phyloP scores from a whole-genome alignment of 2,888 invertebrate species.

The Axea sp. region DNA sequence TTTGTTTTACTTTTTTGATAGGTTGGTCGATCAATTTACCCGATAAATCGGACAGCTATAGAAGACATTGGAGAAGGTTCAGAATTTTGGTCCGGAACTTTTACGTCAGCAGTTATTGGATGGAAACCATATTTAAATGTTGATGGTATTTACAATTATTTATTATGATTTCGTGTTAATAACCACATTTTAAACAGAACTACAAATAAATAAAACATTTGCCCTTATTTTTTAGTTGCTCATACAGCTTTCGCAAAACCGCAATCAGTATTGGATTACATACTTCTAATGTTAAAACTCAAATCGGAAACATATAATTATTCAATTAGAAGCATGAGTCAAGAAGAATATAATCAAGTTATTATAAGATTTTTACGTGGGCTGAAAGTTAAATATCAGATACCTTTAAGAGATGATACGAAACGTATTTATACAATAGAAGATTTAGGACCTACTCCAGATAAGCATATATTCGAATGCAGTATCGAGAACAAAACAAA shows the following conservation, averaged over 20 bases:
- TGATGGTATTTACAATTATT: conserved; percentile 87
- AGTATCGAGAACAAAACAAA: conserved; percentile 61
- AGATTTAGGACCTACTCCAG: conserved; percentile 3
- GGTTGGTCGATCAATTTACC: conserved; percentile 90
- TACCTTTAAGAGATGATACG: conserved; percentile 9
- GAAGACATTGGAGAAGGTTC: conserved; percentile 87
- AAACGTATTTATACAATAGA: conserved; percentile 30
- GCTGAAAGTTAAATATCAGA: conserved; percentile 15
- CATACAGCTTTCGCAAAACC: conserved; percentile 16
- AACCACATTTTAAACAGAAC: too few relatives aligned
- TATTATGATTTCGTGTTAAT: too few relatives aligned
- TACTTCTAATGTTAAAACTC: conserved; percentile 11
- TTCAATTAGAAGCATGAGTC: conserved; percentile 1
- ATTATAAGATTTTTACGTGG: conserved; percentile 22
- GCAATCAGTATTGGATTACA: conserved; percentile 3
- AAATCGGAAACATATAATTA: background rate
- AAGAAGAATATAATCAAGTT: conserved; percentile 7
- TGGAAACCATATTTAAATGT: conserved; percentile 92
- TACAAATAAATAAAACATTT: too few relatives aligned
- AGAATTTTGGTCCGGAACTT: conserved; percentile 96
- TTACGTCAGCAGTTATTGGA: conserved; percentile 94
- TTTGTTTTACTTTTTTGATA: conserved; percentile 1
- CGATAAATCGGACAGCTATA: conserved; percentile 79
- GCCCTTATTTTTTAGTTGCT: conserved; percentile 77
- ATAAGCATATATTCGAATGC: conserved; percentile 2